Percentiles rank a stretch among this genome's conserved stretches.
Conservation (phyloP, 2,113 vertebrate species). For the Pachypanchax playfairii region DNA sequence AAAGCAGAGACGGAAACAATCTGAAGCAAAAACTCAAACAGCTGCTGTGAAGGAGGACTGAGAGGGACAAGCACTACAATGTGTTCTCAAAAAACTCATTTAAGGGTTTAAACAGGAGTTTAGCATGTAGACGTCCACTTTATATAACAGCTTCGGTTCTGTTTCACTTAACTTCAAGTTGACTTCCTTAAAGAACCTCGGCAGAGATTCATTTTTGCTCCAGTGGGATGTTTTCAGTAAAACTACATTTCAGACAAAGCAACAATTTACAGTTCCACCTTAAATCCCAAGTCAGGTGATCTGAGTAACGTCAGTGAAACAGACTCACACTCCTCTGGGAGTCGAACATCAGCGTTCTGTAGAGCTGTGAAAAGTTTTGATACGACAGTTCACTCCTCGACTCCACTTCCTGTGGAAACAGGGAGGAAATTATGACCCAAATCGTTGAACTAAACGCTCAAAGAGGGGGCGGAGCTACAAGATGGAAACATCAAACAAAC, state of each 20-base stretch:
- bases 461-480: not conserved
- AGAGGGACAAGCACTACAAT: no score
- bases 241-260: no score
- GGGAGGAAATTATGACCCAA: not conserved
- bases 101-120: no score
- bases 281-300: no score
- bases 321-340: slow-evolving; percentile 86
- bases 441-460: no score
- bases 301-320: not conserved
- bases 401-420: slow-evolving; percentile 82
- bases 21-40: slow-evolving; percentile 18
- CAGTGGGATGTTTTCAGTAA: not conserved
- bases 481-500: slow-evolving; percentile 51
- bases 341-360: slow-evolving; percentile 89
- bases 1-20: slow-evolving; percentile 26
- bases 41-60: not conserved
- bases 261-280: no score
- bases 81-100: no score
- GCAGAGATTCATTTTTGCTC: not conserved
- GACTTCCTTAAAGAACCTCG: no score
- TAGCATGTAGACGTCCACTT: no score
- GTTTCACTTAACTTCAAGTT: no score
- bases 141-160: no score
- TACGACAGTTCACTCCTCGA: slow-evolving; percentile 83
- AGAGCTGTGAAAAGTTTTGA: slow-evolving; percentile 86